Evolutionary conservation across 2,888 invertebrate species (phyloP), one percentile per base, ranked within the genome.

Genomic region (Tenthredo notha): DNA sequence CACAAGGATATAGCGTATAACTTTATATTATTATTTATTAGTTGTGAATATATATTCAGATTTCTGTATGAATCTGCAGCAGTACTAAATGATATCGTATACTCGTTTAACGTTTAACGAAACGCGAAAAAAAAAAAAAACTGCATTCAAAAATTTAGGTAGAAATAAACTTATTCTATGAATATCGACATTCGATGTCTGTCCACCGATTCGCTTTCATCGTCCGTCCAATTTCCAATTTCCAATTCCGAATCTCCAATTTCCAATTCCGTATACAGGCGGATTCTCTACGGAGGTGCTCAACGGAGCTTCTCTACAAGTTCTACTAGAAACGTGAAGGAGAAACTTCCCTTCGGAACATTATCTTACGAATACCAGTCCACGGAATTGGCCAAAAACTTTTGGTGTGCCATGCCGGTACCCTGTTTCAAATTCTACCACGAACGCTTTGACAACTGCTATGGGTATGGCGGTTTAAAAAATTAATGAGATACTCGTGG

Each of bases 191-290:
- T 40, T 61, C 61, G 21, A 40, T 18, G 58, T 80, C 80, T 80
- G 80, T 80, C 58, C 80, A 40, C 50, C 61, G n/a, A 61, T 80
- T 80, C 40, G 29, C 61, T 40, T 61, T 58, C 58, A 80, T 58
- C 77, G 77, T 77, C 15, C 29, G 77, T 77, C 80, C 80, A 21
- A 58, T 58, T 58, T 61, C 58, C 80, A 37, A 78, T 78, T 78
- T 78, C 54, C 78, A 50, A 78, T 54, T 78, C 37, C 54, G 58
- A 47, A 78, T 78, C 54, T 58, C 54, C 78, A 80, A 80, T 80
- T 80, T 61, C 61, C 80, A 58, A 58, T 80, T 78, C 21, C 21
- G 29, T 58, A 78, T 54, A 37, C 61, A 29, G 54, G 10, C 75
- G 50, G 50, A 58, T 25, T 50, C 58, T 78, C 54, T 12, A 58